Evolutionary conservation across 2,888 invertebrate species (phyloP).

Genomic region (Tetragnatha montana): DNA sequence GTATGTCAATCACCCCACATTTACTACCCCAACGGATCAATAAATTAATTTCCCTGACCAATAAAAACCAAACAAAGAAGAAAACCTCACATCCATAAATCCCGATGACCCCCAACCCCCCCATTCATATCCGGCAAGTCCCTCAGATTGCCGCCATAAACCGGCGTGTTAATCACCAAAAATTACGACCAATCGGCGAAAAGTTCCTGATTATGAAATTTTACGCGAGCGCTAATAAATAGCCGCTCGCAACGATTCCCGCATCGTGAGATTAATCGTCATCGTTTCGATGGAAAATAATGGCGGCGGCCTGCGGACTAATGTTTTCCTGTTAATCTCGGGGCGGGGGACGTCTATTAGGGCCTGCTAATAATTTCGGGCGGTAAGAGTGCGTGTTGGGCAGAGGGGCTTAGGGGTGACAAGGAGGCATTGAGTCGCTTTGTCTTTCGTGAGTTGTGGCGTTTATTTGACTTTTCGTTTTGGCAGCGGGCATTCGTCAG

Average conservation of each 20-base stretch:
- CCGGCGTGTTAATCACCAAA: constrained; percentile 53
- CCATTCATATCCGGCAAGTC: constrained; percentile 49
- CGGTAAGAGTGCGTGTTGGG: constrained; percentile 38
- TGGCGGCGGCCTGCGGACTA: constrained; percentile 36
- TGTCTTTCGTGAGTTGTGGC: neutral
- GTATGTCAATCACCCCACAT: neutral
- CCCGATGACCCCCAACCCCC: constrained; percentile 22
- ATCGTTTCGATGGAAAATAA: constrained; percentile 56
- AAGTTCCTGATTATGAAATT: constrained; percentile 54
- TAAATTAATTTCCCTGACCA: neutral
- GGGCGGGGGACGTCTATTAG: constrained; percentile 36
- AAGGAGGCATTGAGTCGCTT: constrained; percentile 31
- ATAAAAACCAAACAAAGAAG: neutral
- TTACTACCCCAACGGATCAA: neutral
- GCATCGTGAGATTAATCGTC: constrained; percentile 54
- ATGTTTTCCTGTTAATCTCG: constrained; percentile 62
- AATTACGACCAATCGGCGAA: constrained; percentile 58
- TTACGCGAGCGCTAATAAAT: constrained; percentile 55
- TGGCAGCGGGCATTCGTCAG: neutral
- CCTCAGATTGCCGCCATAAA: constrained; percentile 49
- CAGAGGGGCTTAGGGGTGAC: constrained; percentile 11
- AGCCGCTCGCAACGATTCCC: constrained; percentile 49
- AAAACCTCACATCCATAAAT: constrained; percentile 16
- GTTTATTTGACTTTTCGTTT: constrained; percentile 20
- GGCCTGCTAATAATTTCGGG: constrained; percentile 51